These are phyloP conservation scores for Echinometra lucunter DNA, from an alignment of 53 echinoderm and acorn worm species.

Conservation along the genomic window DNA sequence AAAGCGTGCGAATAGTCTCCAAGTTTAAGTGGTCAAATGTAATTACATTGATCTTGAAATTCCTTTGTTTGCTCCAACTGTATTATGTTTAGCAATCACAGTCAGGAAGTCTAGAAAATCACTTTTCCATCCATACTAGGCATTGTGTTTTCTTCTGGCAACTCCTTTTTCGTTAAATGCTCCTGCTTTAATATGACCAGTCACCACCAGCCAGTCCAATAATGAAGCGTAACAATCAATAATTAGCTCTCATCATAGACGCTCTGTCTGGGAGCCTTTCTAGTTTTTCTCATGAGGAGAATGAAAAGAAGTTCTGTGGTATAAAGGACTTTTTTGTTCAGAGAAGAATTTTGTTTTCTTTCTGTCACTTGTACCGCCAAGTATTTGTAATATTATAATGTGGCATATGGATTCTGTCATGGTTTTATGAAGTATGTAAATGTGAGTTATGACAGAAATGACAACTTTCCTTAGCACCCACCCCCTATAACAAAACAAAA, in stretches of 20 bases:
- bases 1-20: too few species aligned
- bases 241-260: constrained; percentile 28
- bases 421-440: too few species aligned
- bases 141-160: background rate
- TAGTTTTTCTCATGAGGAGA: background rate
- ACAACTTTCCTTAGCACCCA: too few species aligned
- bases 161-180: background rate
- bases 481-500: too few species aligned
- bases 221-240: constrained; percentile 51
- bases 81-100: background rate
- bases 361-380: background rate
- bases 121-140: background rate
- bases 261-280: background rate
- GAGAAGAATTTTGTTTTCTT: background rate
- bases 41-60: too few species aligned
- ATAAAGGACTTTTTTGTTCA: background rate
- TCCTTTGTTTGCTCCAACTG: background rate
- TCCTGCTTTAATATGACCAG: background rate
- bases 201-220: background rate
- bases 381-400: too few species aligned
- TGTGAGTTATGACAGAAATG: too few species aligned
- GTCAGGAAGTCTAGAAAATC: background rate
- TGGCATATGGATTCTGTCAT: too few species aligned
- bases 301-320: background rate
- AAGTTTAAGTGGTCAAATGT: too few species aligned